Conservation (phyloP, 2,888 invertebrate species). For the Iphiclides podalirius region DNA sequence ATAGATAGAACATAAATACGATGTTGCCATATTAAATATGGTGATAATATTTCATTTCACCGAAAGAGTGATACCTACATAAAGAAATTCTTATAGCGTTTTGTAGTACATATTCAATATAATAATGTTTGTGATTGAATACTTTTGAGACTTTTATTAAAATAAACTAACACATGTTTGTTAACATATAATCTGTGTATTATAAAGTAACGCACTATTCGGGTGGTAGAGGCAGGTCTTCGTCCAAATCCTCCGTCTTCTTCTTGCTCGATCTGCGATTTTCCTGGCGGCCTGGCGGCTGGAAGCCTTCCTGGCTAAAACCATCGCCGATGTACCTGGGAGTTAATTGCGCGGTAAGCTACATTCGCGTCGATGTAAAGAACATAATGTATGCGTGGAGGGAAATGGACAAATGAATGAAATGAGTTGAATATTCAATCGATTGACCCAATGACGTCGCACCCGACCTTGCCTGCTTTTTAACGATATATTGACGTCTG, state of each 20-base stretch:
- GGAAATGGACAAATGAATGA: constrained; percentile 53
- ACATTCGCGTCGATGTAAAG: constrained; percentile 1
- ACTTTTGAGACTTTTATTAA: too few species aligned
- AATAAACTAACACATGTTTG: too few species aligned
- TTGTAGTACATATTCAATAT: too few species aligned
- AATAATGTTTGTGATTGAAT: too few species aligned
- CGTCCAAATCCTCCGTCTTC: constrained; percentile 60
- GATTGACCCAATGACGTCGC: constrained; percentile 42
- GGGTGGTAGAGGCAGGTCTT: constrained; percentile 70
- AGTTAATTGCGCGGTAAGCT: constrained; percentile 7
- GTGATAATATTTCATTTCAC: too few species aligned
- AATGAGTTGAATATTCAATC: constrained; percentile 54
- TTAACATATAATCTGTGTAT: too few species aligned
- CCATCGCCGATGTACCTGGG: constrained; percentile 32
- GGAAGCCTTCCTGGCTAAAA: constrained; percentile 41
- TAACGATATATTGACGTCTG: constrained; percentile 13
- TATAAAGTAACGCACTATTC: too few species aligned
- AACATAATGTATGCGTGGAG: constrained; percentile 37
- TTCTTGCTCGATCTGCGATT: constrained; percentile 45
- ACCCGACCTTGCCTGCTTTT: constrained; percentile 17
- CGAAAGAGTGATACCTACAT: too few species aligned
- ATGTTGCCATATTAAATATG: too few species aligned
- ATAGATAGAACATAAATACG: too few species aligned
- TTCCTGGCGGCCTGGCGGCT: constrained; percentile 43
- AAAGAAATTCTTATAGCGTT: too few species aligned